phyloP scores from a whole-genome alignment of 2,888 invertebrate genomes.

The Eudemis profundana region DNA sequence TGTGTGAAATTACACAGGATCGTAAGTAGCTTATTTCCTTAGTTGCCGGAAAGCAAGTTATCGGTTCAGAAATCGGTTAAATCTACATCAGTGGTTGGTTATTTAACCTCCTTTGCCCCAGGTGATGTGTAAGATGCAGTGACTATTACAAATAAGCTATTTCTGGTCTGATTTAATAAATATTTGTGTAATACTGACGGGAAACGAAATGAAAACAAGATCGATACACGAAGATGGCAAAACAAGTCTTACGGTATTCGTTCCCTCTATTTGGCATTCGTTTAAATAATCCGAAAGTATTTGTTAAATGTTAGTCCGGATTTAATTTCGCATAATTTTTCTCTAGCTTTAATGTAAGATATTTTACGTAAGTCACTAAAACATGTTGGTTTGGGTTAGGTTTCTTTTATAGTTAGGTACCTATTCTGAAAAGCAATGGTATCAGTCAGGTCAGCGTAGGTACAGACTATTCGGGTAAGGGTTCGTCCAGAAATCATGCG shows the following conservation, averaged over 20 bases:
- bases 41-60: constrained; percentile 40
- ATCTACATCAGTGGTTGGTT: constrained; percentile 40
- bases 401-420: neutral
- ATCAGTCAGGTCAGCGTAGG: no score
- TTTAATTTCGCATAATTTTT: no score
- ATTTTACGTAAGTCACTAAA: no score
- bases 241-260: no score
- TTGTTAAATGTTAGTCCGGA: no score
- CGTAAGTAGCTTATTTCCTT: constrained; percentile 42
- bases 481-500: no score
- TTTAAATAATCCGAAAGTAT: no score
- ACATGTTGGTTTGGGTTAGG: no score
- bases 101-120: constrained; percentile 42
- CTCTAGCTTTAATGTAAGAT: no score
- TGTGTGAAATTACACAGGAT: constrained; percentile 32
- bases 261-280: no score
- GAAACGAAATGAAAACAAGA: constrained; percentile 5
- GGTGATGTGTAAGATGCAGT: constrained; percentile 38
- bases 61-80: constrained; percentile 37
- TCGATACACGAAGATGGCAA: neutral
- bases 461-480: no score
- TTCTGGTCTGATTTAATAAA: constrained; percentile 35
- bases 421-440: no score
- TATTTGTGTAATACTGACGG: constrained; percentile 31
- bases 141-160: constrained; percentile 20